Conservation (phyloP, 2,797 vertebrate genomes). For the Pseudomugil gertrudae region DNA sequence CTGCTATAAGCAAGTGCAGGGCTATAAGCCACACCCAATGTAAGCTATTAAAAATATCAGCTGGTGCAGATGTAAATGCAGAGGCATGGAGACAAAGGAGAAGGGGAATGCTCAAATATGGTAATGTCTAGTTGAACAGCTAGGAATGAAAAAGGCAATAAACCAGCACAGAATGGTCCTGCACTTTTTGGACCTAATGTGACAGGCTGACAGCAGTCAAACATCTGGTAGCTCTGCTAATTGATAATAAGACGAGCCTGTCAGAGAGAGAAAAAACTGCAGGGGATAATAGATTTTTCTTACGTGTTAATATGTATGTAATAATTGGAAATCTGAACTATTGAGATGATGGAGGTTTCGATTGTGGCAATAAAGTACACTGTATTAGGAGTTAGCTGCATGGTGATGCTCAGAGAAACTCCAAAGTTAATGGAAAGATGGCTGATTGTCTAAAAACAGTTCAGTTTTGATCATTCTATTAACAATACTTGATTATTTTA, state of each 20-base stretch:
- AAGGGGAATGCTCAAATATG: slow-evolving; percentile 38
- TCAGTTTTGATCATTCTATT: slow-evolving; percentile 27
- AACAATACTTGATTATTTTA: slow-evolving; percentile 18
- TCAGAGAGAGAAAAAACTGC: slow-evolving; percentile 37
- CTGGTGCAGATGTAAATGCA: slow-evolving; percentile 56
- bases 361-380: slow-evolving; percentile 12
- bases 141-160: not conserved
- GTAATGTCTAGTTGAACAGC: slow-evolving; percentile 24
- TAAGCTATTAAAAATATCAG: slow-evolving; percentile 70
- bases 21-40: slow-evolving; percentile 71
- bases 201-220: slow-evolving; percentile 72
- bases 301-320: slow-evolving; percentile 5
- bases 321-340: slow-evolving; percentile 47
- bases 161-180: slow-evolving; percentile 5
- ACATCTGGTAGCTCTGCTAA: slow-evolving; percentile 45
- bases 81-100: slow-evolving; percentile 39
- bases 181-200: slow-evolving; percentile 74
- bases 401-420: slow-evolving; percentile 14
- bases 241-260: slow-evolving; percentile 61
- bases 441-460: slow-evolving; percentile 20
- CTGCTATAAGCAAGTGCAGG: slow-evolving; percentile 55
- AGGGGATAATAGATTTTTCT: slow-evolving; percentile 50
- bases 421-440: slow-evolving; percentile 12
- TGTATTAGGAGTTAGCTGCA: slow-evolving; percentile 9
- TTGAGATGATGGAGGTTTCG: slow-evolving; percentile 33